Evolutionary conservation across 2,113 vertebrate genomes (phyloP).

Genomic region (Piliocolobus tephrosceles): DNA sequence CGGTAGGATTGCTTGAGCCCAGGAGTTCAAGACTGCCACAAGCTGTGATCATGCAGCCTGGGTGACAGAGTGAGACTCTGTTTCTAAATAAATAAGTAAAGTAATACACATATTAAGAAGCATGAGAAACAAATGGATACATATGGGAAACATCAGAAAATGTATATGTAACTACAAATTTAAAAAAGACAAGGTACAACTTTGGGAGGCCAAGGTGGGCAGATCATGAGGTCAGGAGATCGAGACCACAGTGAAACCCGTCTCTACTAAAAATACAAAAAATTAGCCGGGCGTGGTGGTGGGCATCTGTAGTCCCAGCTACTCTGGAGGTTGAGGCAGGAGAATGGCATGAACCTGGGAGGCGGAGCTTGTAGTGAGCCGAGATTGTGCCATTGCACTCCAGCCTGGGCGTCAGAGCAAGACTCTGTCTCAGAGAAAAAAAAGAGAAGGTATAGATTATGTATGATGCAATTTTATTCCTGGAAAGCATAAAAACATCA

Average conservation of each 20-base stretch:
- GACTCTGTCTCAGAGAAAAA: too few relatives aligned
- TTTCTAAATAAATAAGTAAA: not conserved
- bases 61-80: not conserved
- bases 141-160: not conserved
- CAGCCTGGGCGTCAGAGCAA: too few relatives aligned
- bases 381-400: too few relatives aligned
- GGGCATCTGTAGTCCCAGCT: too few relatives aligned
- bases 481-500: not conserved
- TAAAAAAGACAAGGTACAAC: not conserved
- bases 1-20: not conserved
- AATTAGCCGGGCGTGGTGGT: fast-evolving
- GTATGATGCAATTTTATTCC: not conserved
- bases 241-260: too few relatives aligned
- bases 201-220: too few relatives aligned
- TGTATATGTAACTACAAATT: not conserved
- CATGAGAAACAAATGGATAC: not conserved
- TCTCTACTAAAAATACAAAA: too few relatives aligned
- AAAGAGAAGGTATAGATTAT: not conserved
- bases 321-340: too few relatives aligned
- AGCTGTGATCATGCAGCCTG: not conserved
- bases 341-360: too few relatives aligned
- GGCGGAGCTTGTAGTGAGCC: too few relatives aligned
- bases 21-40: not conserved
- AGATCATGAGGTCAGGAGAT: too few relatives aligned
- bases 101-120: not conserved